Evolutionary conservation across 2,888 invertebrate species (phyloP).

Genomic region (Lithosia quadra): DNA sequence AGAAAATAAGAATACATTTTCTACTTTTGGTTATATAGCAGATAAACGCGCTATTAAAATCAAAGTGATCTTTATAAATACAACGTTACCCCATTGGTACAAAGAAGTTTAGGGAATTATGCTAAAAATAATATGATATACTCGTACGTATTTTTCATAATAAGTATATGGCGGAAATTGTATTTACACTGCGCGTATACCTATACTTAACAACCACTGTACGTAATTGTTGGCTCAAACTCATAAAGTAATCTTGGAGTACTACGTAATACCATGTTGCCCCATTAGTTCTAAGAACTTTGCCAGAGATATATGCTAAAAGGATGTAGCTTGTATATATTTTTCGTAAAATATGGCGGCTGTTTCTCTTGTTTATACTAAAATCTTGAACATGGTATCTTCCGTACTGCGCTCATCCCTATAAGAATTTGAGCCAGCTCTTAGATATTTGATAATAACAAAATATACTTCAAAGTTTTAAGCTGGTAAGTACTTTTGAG

Average conservation of each 20-base stretch:
- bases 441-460: not conserved
- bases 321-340: slow-evolving; percentile 1
- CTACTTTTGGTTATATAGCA: slow-evolving; percentile 53
- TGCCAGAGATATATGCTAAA: not conserved
- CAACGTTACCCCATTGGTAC: not conserved
- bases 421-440: not conserved
- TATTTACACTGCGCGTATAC: not conserved
- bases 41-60: slow-evolving; percentile 48
- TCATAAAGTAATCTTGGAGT: slow-evolving; percentile 1
- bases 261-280: not conserved
- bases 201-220: slow-evolving; percentile 4
- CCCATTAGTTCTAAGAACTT: slow-evolving; percentile 4
- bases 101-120: not conserved
- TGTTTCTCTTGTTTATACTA: slow-evolving; percentile 2
- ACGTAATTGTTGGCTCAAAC: slow-evolving; percentile 1
- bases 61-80: slow-evolving; percentile 33
- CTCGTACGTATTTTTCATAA: not conserved
- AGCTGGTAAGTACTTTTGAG: too few relatives aligned
- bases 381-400: not conserved
- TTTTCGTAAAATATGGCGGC: not conserved
- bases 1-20: slow-evolving; percentile 60
- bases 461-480: not conserved
- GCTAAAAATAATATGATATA: not conserved
- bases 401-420: not conserved
- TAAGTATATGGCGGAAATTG: not conserved